A percentile compares a stretch with the other conserved stretches of the same genome.
Conservation (phyloP, 2,888 invertebrate species). For the Macrosiphum euphorbiae region DNA sequence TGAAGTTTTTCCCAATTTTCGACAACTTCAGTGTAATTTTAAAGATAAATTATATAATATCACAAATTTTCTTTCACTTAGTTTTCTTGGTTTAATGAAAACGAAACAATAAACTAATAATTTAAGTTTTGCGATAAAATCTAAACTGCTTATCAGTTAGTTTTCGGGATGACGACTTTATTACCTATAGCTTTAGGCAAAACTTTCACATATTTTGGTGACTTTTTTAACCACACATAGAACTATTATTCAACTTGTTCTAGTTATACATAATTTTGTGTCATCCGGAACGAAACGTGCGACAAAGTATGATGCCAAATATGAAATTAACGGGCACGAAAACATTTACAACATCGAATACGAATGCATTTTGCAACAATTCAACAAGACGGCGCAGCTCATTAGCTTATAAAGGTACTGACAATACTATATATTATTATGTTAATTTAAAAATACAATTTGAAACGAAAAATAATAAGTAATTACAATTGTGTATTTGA, state of each 20-base stretch:
- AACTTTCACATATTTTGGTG: neutral
- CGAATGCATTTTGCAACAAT: conserved; percentile 53
- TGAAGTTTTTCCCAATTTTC: neutral
- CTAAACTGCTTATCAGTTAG: neutral
- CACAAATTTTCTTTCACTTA: neutral
- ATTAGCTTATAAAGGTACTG: conserved; percentile 53
- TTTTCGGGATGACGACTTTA: neutral
- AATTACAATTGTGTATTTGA: neutral
- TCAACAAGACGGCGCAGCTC: conserved; percentile 50
- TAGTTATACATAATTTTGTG: conserved; percentile 74
- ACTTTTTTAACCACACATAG: neutral
- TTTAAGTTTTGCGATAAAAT: neutral
- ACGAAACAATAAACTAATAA: neutral
- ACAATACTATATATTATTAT: neutral
- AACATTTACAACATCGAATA: conserved; percentile 56
- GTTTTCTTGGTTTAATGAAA: neutral
- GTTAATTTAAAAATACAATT: neutral
- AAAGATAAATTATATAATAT: neutral
- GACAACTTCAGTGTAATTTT: neutral
- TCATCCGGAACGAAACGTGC: conserved; percentile 74
- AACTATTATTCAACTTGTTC: conserved; percentile 41
- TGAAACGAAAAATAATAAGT: neutral
- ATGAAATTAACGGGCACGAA: conserved; percentile 57
- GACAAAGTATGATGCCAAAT: conserved; percentile 71
- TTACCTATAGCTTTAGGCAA: neutral